Evolutionary conservation across 2,113 vertebrate species (phyloP).

Genomic region (Terrapene triunguis): DNA sequence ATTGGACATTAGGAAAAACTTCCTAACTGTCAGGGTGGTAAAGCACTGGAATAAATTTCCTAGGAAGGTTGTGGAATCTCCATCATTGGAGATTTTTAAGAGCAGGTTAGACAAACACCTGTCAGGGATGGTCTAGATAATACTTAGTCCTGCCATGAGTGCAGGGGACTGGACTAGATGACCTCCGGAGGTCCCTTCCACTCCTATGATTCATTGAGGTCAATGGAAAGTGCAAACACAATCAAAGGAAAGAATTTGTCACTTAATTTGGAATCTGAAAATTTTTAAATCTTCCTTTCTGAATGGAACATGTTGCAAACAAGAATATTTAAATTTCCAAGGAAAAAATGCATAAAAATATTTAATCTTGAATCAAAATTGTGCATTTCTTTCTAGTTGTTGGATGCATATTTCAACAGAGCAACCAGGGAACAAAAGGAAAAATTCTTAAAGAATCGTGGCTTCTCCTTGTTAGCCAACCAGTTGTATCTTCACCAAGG

Average conservation of each 20-base stretch:
- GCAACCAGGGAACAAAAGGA: conserved; percentile 96
- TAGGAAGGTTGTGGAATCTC: no score
- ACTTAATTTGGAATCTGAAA: neutral
- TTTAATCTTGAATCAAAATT: conserved; percentile 27
- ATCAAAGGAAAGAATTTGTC: neutral
- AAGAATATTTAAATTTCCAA: neutral
- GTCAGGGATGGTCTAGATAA: no score
- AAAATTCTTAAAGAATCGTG: conserved; percentile 96
- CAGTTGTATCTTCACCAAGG: conserved; percentile 96
- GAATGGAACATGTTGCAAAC: neutral
- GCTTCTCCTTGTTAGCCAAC: conserved; percentile 96
- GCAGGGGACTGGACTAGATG: no score
- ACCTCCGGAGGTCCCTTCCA: no score
- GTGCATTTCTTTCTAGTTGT: conserved; percentile 83
- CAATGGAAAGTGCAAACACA: neutral
- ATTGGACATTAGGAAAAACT: no score
- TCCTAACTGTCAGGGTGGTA: no score
- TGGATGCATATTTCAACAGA: conserved; percentile 96
- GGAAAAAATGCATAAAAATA: neutral
- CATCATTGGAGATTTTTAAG: no score
- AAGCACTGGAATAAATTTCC: no score
- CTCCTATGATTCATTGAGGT: neutral
- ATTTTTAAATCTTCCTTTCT: neutral
- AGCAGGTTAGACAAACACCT: no score
- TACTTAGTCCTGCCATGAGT: no score